These are phyloP conservation scores for Calonectris borealis DNA, from an alignment of 2,113 vertebrate genomes.

Conservation along the genomic window DNA sequence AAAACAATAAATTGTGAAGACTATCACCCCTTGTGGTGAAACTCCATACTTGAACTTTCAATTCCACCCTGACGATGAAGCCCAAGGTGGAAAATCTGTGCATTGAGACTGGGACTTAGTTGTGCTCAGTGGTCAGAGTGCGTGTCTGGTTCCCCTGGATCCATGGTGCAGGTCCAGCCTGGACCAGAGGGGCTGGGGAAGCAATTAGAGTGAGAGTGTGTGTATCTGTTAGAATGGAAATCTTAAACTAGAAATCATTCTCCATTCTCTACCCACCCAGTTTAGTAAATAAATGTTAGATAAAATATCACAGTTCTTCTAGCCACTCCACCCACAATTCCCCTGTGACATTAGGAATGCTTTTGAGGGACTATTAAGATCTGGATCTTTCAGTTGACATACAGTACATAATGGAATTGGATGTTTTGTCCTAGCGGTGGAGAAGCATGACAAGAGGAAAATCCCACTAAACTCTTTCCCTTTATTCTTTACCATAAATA, in stretches of 20 bases:
- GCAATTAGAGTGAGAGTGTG: accelerated
- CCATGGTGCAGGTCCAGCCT: neutral
- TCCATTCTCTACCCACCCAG: neutral
- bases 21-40: neutral
- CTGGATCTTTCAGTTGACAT: neutral
- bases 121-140: neutral
- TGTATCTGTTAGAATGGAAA: neutral
- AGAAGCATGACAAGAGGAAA: neutral
- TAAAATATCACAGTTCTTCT: neutral
- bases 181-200: accelerated
- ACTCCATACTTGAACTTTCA: neutral
- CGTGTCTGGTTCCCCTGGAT: neutral
- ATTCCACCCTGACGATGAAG: neutral
- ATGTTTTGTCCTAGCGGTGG: neutral
- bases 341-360: neutral
- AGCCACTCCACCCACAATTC: neutral
- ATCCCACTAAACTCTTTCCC: neutral
- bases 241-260: neutral
- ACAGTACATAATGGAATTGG: neutral
- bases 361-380: neutral
- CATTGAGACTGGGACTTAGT: accelerated
- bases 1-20: neutral
- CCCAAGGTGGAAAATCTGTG: neutral
- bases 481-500: neutral
- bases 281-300: neutral